A percentile compares a stretch with the other conserved stretches of the same genome.
Evolutionary conservation across 2,888 invertebrate species (phyloP).

Genomic region (Eulithis prunata): DNA sequence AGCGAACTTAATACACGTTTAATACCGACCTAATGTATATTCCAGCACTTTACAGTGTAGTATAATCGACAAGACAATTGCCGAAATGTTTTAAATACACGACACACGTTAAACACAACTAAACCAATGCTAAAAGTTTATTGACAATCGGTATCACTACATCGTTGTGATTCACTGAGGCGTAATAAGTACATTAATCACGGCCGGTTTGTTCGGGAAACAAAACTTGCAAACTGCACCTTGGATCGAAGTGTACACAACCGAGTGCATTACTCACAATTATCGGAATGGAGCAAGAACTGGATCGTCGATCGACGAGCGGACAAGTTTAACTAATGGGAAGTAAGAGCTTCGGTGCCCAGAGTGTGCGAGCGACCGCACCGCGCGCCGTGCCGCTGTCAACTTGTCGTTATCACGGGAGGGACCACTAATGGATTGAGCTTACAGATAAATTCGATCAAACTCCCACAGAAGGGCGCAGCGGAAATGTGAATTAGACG

Average conservation of each 20-base stretch:
- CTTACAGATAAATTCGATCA: constrained; percentile 77
- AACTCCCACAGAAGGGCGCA: constrained; percentile 70
- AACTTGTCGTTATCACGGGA: constrained; percentile 71
- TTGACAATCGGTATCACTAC: constrained; percentile 58
- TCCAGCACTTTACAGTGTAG: constrained; percentile 24
- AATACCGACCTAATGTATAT: constrained; percentile 30
- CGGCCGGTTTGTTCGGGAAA: constrained; percentile 57
- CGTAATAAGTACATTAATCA: constrained; percentile 52
- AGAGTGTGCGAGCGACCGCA: constrained; percentile 53
- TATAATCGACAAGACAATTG: constrained; percentile 18
- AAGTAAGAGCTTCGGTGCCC: constrained; percentile 34
- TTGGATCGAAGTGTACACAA: constrained; percentile 26
- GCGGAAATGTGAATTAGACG: constrained; percentile 72
- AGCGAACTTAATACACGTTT: constrained; percentile 17
- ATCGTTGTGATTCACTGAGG: constrained; percentile 67
- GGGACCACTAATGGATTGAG: constrained; percentile 76
- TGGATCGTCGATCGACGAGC: constrained; percentile 33
- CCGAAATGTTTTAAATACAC: constrained; percentile 41
- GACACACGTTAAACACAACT: constrained; percentile 35
- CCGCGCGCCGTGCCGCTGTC: constrained; percentile 60
- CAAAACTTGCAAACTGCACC: constrained; percentile 46
- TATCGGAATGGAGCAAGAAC: constrained; percentile 32
- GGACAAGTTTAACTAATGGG: constrained; percentile 50
- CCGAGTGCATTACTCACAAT: constrained; percentile 34
- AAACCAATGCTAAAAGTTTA: constrained; percentile 32